Evolutionary conservation across 92 coral and sea anemone species (phyloP), one percentile per base, ranked within the genome.

Genomic region (Zoanthus sociatus): DNA sequence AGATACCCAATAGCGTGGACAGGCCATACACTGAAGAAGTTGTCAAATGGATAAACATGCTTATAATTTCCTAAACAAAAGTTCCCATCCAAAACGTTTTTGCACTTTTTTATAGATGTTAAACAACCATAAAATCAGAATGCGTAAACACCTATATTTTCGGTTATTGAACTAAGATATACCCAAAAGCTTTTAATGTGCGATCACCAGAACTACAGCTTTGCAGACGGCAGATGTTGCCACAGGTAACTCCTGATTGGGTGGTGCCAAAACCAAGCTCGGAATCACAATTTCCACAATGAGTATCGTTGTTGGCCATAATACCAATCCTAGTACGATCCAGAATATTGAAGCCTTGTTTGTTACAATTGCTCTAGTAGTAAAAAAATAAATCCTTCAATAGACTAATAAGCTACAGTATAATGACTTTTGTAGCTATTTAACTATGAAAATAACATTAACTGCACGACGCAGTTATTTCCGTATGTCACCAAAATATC

Each of bases 121-220:
- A 37, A 37, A 37, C 42, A 37, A 37, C 42, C 42, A 37, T 37
- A 37, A 37, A 2, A 2, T 37, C 42, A 4, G 42, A 37, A 37
- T 37, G 42, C 4, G 4, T 37, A 37, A 37, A 37, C 42, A 37
- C 42, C 0, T 37, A 37, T 37, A 2, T 31, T 9, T 37, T 56
- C 44, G 48, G 68, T 47, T 33, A 15, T 17, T 78, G 61, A 54
- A 78, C 68, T n/a, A 78, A 54, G 8, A 78, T 15, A 78, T 37
- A 69, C 20, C 73, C 73, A 69, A 69, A 69, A 20, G 73, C 73
- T 69, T 69, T 69, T 69, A 69, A 33, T 8, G 7, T 69, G 32
- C 18, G n/a, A 51, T 66, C 7, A 18, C 71, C 46, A 78, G 61
- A 16, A 58, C 17, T 48, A 84, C 30, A 84, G 45, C 26, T 26